Base-by-base conservation (phyloP, 2,113 vertebrate genomes). In the Stomatorhinus ivindoensis region DNA sequence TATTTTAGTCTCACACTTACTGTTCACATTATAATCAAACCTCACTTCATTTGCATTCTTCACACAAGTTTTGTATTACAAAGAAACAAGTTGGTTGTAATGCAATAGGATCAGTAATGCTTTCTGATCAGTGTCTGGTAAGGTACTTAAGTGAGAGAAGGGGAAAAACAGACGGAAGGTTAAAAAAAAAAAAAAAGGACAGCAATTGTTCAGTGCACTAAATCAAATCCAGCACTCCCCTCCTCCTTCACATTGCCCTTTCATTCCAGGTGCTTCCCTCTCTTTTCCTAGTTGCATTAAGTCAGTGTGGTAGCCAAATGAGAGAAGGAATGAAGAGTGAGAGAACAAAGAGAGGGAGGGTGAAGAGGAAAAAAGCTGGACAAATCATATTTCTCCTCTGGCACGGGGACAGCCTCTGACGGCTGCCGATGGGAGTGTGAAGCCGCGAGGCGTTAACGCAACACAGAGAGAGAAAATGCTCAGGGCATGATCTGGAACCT, bases 341-440 rank as follows among this genome's bases (percentile, higher is more conserved):
- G 21, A 48, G 53, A 87, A 31, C 17, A 47, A 50, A n/a, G 42
- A 39, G 44, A 44, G 83, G 58, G 61, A 31, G 80, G 76, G 13
- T 4, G 31, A 39, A 48, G 48, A 61, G 27, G 42, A 88, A 83
- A 89, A 88, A 90, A 65, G 76, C 50, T 83, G 80, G 90, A 88
- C 88, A 80, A 90, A 87, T 88, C 21, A 91, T 85, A 91, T 91
- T 91, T 88, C 89, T 21, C 84, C 85, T 89, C 87, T 90, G 80
- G 73, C 65, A 27, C 76, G 35, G 89, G 90, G 89, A 73, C 47
- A 39, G 89, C 65, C 21, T 76, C 87, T 89, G 89, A 90, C 85
- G 89, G 87, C 69, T 46, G 87, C 90, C 53, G 89, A 91, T 88
- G 87, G 31, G 89, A 88, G 88, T 17, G 69, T 82, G 87, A 89